A percentile compares a stretch with the other conserved stretches of the same genome.
Conservation (phyloP, 2,888 invertebrate species). For the Amblyteles armatorius region DNA sequence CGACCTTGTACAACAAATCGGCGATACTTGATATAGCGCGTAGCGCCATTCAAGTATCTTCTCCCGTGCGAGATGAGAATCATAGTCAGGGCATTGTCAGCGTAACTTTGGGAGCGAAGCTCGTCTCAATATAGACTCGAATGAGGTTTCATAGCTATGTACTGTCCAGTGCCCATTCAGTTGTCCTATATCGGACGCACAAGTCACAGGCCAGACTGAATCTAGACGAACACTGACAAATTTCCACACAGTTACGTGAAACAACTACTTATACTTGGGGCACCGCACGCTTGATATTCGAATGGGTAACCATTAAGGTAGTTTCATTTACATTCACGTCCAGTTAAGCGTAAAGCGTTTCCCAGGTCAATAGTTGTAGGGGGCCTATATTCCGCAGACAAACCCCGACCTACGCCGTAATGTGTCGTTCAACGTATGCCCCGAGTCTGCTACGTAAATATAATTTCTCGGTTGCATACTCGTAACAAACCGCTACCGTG, state of each 20-base stretch:
- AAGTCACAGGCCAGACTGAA: background rate
- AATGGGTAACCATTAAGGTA: conserved; percentile 34
- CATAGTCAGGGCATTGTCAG: background rate
- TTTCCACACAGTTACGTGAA: background rate
- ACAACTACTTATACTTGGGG: background rate
- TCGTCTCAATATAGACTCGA: background rate
- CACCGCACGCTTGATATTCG: background rate
- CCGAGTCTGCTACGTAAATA: conserved; percentile 2
- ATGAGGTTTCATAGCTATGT: background rate
- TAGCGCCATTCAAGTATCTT: background rate
- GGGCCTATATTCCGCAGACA: background rate
- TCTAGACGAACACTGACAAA: no score
- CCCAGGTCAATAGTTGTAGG: background rate
- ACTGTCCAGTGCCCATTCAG: background rate
- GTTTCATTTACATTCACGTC: conserved; percentile 19
- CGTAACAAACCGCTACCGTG: background rate
- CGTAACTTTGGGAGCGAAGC: background rate
- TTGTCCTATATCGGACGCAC: background rate
- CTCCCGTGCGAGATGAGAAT: background rate
- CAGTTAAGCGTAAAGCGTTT: conserved; percentile 19
- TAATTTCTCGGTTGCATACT: background rate
- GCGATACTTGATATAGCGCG: background rate
- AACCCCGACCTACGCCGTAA: background rate
- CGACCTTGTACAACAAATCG: background rate
- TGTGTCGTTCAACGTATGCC: background rate